These are phyloP conservation scores for Drosophila hamatofila DNA, from an alignment of 2,888 invertebrate genomes.

Conservation along the genomic window DNA sequence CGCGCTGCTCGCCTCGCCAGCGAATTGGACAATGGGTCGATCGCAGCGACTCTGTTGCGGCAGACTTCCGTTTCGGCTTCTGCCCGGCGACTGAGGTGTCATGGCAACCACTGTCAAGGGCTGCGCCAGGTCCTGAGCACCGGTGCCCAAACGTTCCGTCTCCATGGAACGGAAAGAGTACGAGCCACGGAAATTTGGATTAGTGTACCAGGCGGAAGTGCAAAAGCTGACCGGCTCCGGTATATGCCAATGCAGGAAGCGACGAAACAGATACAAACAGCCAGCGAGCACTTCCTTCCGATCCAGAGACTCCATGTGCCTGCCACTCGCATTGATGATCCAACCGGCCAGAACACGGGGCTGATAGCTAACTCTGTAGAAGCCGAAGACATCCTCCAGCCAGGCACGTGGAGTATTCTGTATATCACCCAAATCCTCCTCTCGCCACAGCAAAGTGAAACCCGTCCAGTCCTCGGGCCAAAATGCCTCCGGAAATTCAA, in stretches of 20 bases:
- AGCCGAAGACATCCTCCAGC: constrained; percentile 89
- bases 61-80: constrained; percentile 43
- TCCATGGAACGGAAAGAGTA: constrained; percentile 88
- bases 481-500: constrained; percentile 87
- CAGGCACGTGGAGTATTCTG: constrained; percentile 86
- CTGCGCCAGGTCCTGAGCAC: constrained; percentile 86
- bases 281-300: constrained; percentile 85
- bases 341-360: constrained; percentile 89
- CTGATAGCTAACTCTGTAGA: constrained; percentile 88
- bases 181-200: constrained; percentile 88
- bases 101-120: constrained; percentile 77
- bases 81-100: constrained; percentile 84
- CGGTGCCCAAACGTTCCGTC: constrained; percentile 87
- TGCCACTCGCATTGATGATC: constrained; percentile 89
- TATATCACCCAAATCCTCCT: constrained; percentile 85
- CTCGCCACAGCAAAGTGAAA: constrained; percentile 87
- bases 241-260: constrained; percentile 83
- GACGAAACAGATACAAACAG: constrained; percentile 82
- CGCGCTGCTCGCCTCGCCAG: constrained; percentile 90
- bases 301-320: constrained; percentile 87
- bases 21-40: constrained; percentile 88
- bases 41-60: constrained; percentile 78
- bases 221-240: constrained; percentile 79
- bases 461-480: constrained; percentile 87
- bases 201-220: constrained; percentile 88